These are phyloP conservation scores for Diachrysia chrysitis DNA, from an alignment of 2,888 invertebrate species.

Conservation along the genomic window DNA sequence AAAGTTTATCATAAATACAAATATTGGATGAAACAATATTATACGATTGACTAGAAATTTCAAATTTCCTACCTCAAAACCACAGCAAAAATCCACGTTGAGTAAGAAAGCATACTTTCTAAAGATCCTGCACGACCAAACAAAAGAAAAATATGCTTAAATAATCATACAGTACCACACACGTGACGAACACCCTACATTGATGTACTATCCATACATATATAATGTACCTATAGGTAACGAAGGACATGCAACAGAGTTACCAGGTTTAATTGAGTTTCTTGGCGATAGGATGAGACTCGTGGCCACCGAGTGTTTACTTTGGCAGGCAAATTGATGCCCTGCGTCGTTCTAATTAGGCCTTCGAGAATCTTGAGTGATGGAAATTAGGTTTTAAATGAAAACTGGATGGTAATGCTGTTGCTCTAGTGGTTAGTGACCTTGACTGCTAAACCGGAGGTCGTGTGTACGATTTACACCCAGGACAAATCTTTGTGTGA, in stretches of 20 bases:
- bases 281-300: constrained; percentile 68
- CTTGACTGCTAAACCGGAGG: too few species aligned
- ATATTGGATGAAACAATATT: too few species aligned
- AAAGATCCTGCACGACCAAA: background rate
- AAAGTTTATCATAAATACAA: too few species aligned
- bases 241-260: constrained; percentile 69
- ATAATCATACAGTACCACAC: background rate
- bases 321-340: constrained; percentile 66
- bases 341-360: constrained; percentile 60
- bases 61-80: too few species aligned
- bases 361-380: constrained; percentile 32
- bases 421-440: background rate
- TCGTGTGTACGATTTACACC: too few species aligned
- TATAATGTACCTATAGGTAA: constrained; percentile 13
- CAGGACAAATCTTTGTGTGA: too few species aligned
- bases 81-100: too few species aligned
- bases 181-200: background rate
- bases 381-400: constrained; percentile 25
- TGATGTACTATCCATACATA: background rate
- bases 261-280: constrained; percentile 80
- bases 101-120: background rate
- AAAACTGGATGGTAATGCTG: constrained; percentile 38
- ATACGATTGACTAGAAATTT: too few species aligned
- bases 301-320: constrained; percentile 70
- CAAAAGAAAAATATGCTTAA: background rate